These are phyloP conservation scores for Agrilus biguttatus DNA, from an alignment of 2,888 invertebrate genomes.

Conservation along the genomic window DNA sequence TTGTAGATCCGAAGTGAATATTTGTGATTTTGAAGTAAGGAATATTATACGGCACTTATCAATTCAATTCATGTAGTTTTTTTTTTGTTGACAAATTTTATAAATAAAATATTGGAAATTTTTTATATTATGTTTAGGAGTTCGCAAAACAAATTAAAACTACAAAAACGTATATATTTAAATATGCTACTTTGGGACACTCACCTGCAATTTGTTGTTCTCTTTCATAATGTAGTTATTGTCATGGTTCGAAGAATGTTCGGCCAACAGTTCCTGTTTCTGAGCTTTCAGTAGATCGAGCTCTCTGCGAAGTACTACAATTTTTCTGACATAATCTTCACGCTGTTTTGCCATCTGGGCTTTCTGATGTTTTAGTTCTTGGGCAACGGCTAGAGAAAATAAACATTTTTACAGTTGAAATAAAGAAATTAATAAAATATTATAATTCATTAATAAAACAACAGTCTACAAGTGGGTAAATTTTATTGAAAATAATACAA, in stretches of 20 bases:
- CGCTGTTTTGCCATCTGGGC: constrained; percentile 66
- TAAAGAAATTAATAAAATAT: not conserved
- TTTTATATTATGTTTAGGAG: no score
- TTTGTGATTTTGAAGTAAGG: no score
- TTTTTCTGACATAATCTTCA: constrained; percentile 67
- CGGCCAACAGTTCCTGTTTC: constrained; percentile 59
- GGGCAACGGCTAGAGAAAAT: constrained; percentile 49
- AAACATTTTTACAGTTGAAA: constrained; percentile 4
- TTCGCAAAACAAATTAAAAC: no score
- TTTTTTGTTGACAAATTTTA: no score
- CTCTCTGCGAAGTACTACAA: constrained; percentile 57
- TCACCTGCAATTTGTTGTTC: constrained; percentile 74
- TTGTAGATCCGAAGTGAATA: no score
- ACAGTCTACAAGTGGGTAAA: no score
- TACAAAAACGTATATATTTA: not conserved
- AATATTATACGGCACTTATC: no score
- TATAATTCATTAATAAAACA: no score
- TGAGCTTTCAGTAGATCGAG: constrained; percentile 65
- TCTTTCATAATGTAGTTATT: constrained; percentile 67
- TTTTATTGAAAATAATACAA: no score
- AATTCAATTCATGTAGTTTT: no score
- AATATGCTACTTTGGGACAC: constrained; percentile 10
- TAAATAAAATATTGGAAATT: no score
- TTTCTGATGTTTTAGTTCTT: constrained; percentile 70
- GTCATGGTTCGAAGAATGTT: constrained; percentile 52